phyloP scores from a whole-genome alignment of 1,140 invertebrate species.

The Drosophila setifemur region DNA sequence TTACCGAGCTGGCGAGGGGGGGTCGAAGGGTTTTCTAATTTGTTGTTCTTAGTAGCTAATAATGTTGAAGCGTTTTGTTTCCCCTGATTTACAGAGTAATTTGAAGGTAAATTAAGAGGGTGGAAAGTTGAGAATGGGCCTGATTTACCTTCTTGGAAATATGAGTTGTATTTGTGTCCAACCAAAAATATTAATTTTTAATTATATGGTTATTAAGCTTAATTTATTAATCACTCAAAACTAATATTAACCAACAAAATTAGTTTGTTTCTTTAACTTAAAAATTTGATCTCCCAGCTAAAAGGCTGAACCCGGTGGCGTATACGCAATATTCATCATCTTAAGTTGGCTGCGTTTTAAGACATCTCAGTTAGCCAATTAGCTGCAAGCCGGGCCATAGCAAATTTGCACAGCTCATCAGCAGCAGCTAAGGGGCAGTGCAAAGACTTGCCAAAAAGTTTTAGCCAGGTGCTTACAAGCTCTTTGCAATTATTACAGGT shows the following conservation, averaged over 20 bases:
- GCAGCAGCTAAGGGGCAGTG: neutral
- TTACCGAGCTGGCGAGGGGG: neutral
- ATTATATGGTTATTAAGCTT: no score
- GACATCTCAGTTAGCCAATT: constrained; percentile 69
- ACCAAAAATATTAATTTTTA: no score
- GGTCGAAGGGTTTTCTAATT: no score
- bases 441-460: constrained; percentile 39
- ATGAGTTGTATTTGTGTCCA: no score
- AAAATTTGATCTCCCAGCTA: neutral
- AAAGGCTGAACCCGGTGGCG: constrained; percentile 12
- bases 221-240: no score
- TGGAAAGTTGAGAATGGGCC: no score
- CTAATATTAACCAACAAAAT: no score
- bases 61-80: no score
- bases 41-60: neutral
- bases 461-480: constrained; percentile 57
- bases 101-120: neutral
- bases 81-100: no score
- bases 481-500: constrained; percentile 75
- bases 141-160: no score
- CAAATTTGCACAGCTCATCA: constrained; percentile 57
- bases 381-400: constrained; percentile 24
- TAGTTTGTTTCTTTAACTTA: neutral
- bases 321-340: constrained; percentile 45
- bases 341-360: constrained; percentile 32